Base-by-base conservation (phyloP, 37 sponge, comb jelly and placozoan species). In the Spongia lamella region DNA sequence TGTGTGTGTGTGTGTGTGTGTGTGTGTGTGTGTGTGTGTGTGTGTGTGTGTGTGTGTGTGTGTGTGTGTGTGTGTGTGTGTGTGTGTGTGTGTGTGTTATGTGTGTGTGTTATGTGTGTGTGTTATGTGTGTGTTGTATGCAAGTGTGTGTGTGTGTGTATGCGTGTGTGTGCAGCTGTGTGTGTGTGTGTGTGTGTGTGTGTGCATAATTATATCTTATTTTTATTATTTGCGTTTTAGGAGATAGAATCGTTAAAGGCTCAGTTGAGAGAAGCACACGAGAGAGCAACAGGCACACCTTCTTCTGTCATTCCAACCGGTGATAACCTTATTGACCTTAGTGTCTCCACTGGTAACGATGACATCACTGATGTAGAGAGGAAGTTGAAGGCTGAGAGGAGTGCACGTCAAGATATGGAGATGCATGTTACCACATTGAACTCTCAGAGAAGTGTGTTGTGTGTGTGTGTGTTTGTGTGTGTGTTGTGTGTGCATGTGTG, bases 321-420 rank as follows among this genome's bases (percentile, higher is more conserved):
- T 13, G 53, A 19, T 49, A 26, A 16, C 55, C 62, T 50, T 63
- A 64, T 76, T 50, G 21, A 43, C 9, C 47, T 43, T 13, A 43
- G 47, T 43, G 9, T 9, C 47, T 13, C 47, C 47, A 43, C 47
- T 33, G 47, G 2, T 22, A 9, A 38, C 0, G 30, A 38, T 49
- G 15, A 16, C 7, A 13, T 26, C 16, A 33, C 60, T 20, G 43
- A 86, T 70, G 11, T 86, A 49, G 72, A 86, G 63, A 40, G 61
- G 15, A 74, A 67, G 58, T 62, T 86, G 53, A 51, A 68, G 25
- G 76, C 67, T 69, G 86, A 79, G 68, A 52, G 80, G 19, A 26
- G 75, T 2, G 86, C 86, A 7, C 29, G 76, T 5, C 59, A 68
- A 53, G 86, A 86, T 70, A 38, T 86, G 26, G 86, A 86, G 43